Percentiles rank a stretch among this genome's conserved stretches.
Conservation (phyloP, 2,888 invertebrate genomes). For the Hesperia comma region DNA sequence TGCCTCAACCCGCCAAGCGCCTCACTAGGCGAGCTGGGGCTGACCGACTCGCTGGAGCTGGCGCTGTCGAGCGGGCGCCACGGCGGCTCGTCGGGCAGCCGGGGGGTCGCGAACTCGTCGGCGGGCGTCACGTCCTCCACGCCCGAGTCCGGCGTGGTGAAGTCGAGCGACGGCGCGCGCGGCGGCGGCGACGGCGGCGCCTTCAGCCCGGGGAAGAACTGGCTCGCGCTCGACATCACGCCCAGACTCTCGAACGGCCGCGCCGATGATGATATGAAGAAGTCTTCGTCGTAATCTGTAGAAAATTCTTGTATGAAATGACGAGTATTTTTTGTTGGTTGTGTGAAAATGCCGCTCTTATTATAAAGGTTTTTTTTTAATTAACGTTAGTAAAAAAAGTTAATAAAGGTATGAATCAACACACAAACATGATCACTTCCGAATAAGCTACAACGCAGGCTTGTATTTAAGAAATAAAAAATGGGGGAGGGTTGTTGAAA, state of each 20-base stretch:
- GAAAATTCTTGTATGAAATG: background rate
- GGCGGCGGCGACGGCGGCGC: constrained; percentile 61
- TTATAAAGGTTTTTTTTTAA: too few species aligned
- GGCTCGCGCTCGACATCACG: constrained; percentile 83
- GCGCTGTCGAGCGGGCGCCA: constrained; percentile 74
- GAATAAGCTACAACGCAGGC: too few species aligned
- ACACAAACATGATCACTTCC: too few species aligned
- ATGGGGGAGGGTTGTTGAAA: too few species aligned
- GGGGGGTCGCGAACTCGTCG: constrained; percentile 64
- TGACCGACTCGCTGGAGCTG: constrained; percentile 56
- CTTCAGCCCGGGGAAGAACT: constrained; percentile 88
- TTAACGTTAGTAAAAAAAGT: too few species aligned
- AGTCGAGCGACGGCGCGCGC: constrained; percentile 68
- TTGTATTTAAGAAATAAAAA: too few species aligned
- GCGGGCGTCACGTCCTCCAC: constrained; percentile 85
- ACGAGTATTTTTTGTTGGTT: too few species aligned
- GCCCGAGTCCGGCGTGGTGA: constrained; percentile 86
- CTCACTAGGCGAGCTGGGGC: constrained; percentile 46
- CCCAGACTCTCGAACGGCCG: constrained; percentile 88
- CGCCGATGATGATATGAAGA: constrained; percentile 89
- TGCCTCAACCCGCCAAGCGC: constrained; percentile 88
- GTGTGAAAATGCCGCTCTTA: too few species aligned
- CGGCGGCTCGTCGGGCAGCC: constrained; percentile 53
- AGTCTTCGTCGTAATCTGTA: constrained; percentile 86
- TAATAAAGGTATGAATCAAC: too few species aligned